Evolutionary conservation across 2,888 invertebrate genomes (phyloP), one percentile per base, ranked within the genome.

Genomic region (Iphiclides podalirius): DNA sequence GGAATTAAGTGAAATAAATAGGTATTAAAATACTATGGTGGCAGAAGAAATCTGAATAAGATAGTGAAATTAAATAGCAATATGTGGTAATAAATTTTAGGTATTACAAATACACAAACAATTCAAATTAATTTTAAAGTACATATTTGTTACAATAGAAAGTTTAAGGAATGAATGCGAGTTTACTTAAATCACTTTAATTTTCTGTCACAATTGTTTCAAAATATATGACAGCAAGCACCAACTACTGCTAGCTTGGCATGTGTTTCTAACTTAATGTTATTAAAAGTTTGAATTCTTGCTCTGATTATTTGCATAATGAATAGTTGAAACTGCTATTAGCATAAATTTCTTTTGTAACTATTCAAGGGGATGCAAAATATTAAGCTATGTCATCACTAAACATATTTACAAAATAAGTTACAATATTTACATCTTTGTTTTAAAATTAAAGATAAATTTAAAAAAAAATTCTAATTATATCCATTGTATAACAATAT

Each of bases 331-430:
- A 34, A 12, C 13, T 44, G 16, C 44, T 14, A 36, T 35, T 16
- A 38, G 43, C 38, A 13, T 34, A 15, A 12, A 23, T 31, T 33
- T 34, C 36, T 28, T 35, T 26, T 37, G 13, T 23, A 20, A 35
- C 20, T 20, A 48, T 42, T 11, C 20, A 31, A 42, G 38, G 14
- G 9, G 37, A 17, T 49, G 48, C 41, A 23, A 43, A 38, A 38
- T 7, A 20, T 37, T 33, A 39, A 13, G 38, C 34, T 34, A 26
- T 39, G 14, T 31, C 31, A 26, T 40, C 12, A 13, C 44, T 28
- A 44, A 39, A 50, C 33, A 63, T 82, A 83, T 84, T 72, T 85
- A 84, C 84, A 86, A 78, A 84, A 83, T 86, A 84, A 86, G 84
- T 85, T 84, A 86, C 80, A 83, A 58, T 85, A 87, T 87, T 79